Evolutionary conservation across 1,140 invertebrate species (phyloP), one percentile per base, ranked within the genome.

Genomic region (Pararge aegeria): DNA sequence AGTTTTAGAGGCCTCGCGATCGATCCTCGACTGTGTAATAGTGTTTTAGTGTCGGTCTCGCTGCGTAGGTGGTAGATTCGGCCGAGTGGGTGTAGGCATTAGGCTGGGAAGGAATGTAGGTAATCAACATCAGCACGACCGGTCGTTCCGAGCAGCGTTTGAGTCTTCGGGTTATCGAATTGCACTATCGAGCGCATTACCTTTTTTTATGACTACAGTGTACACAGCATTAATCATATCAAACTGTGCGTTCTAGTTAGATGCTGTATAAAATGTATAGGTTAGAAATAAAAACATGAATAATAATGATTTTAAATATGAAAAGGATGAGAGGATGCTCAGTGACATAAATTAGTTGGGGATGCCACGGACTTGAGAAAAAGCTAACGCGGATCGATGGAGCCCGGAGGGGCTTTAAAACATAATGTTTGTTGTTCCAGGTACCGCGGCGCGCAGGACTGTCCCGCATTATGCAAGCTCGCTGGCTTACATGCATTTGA

Each of bases 341-440:
- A 27, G 10, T 27, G 2, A 37, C 30, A 5, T 37, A n/a, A 2
- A n/a, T 2, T 10, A 37, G 30, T 12, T 37, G 13, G 38, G 37
- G 15, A 40, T 6, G 1, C 9, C 16, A 20, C 13, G 15, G 20
- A 15, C 21, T 27, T 29, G 44, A 1, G 1, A 15, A 38, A 48
- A 24, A 49, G 18, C 18, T n/a, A 34, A 12, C 37, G 51, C 59
- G 60, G 61, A 65, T 62, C 62, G 48, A 61, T 55, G 34, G 67
- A 68, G 75, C 80, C 75, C 65, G 30, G 53, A 63, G 54, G 77
- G 73, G 75, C 70, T 61, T 78, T 82, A 78, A 81, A 75, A 40
- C 67, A 53, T 73, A 60, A 73, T 80, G 54, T 81, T 81, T 83
- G 74, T 89, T 89, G 81, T 89, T 89, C 57, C 87, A 89, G 87